Base-by-base conservation (phyloP, 2,797 vertebrate species). In the Lycodopsis pacificus region DNA sequence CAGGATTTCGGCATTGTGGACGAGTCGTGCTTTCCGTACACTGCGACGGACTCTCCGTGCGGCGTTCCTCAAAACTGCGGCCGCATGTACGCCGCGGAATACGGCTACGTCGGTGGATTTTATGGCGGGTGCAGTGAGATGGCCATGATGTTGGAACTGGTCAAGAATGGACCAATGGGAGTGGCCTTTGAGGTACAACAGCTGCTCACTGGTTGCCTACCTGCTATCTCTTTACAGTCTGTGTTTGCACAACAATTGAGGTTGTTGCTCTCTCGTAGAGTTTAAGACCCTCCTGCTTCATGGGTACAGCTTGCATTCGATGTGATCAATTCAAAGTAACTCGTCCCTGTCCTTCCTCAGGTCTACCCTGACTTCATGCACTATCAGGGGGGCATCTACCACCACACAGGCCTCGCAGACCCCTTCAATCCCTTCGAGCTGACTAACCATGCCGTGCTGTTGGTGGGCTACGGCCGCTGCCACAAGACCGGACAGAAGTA, bases 1-100 rank as follows among this genome's bases (percentile, higher is more conserved):
- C 98, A 99, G 87, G 98, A 99, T 81, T 99, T 98, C 0, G 98
- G 98, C 42, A 70, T 99, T 4, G 97, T 99, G 66, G 97, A 98
- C 7, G 98, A 99, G 82, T 87, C 89, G 0, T 98, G 97, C 83
- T 97, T 96, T 64, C 97, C 98, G 0, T 99, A 99, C 76, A 84
- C 81, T 0, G 98, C 58, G 7, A 61, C 13, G 0, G 88, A 97
- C 81, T 87, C 94, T 2, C 96, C 96, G 0, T 99, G 98, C 76
- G 79, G 61, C 1, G 40, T 95, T 25, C 94, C 94, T 57, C 61
- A 86, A 4, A 88, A 89, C 56, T 97, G 97, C 56, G 53, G 88
- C 3, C 96, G 90, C 17, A 90, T 95, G 68, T 99, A 97, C 54
- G 20, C 94, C 0, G 95, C 97, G 0, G 93, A 97, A 7, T 99